These are phyloP conservation scores for Drosophila malerkotliana DNA, from an alignment of 1,140 invertebrate genomes.

Conservation along the genomic window DNA sequence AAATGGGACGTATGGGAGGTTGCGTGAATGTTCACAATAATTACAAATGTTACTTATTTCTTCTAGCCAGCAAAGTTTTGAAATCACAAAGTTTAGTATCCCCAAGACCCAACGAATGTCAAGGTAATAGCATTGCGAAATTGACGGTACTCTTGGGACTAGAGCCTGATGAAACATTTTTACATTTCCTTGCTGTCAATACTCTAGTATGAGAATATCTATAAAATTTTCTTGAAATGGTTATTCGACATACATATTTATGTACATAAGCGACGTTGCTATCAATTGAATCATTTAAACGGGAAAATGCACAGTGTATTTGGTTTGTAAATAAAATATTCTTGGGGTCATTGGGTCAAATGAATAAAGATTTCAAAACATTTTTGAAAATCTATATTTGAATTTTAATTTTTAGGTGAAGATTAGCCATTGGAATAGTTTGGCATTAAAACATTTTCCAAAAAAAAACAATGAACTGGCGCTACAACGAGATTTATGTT, in stretches of 20 bases:
- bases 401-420: too few species aligned
- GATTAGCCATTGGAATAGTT: too few species aligned
- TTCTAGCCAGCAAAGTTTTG: neutral
- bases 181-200: neutral
- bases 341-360: too few species aligned
- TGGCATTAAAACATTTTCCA: too few species aligned
- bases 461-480: too few species aligned
- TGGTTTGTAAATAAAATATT: too few species aligned
- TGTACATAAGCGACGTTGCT: too few species aligned
- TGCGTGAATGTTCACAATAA: neutral
- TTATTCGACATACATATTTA: neutral
- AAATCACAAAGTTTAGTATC: neutral
- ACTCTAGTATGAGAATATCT: neutral
- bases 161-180: neutral
- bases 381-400: too few species aligned
- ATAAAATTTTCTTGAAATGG: neutral
- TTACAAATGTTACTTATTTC: neutral
- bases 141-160: neutral
- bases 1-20: neutral
- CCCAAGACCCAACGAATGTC: neutral
- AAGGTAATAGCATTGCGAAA: slow-evolving; percentile 1
- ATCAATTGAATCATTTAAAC: too few species aligned
- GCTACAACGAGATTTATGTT: too few species aligned
- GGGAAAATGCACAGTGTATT: too few species aligned
- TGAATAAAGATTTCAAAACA: too few species aligned